Conservation (phyloP, 53 echinoderm and acorn worm genomes). For the Patiria pectinifera region DNA sequence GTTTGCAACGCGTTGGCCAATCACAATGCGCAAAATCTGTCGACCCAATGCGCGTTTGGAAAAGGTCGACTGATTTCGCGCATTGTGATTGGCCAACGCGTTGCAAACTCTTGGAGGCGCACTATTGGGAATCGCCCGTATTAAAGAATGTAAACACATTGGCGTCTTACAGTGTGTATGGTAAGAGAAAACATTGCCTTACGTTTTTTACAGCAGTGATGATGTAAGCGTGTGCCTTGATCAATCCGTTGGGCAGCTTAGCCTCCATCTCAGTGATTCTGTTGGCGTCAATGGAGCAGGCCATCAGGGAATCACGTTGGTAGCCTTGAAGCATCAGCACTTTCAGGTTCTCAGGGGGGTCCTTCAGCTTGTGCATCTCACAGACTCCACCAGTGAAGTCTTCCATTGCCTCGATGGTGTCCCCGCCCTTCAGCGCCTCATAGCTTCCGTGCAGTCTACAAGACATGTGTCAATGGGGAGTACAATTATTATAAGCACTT, state of each 20-base stretch:
- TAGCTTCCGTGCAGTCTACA: constrained; percentile 90
- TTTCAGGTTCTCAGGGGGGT: constrained; percentile 84
- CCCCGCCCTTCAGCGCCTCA: constrained; percentile 95
- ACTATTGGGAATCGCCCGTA: too few species aligned
- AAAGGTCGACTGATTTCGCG: too few species aligned
- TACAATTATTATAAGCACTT: too few species aligned
- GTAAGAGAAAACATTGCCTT: too few species aligned
- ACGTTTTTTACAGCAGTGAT: constrained; percentile 85
- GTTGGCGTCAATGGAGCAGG: constrained; percentile 88
- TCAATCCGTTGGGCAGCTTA: constrained; percentile 76
- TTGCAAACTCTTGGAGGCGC: too few species aligned
- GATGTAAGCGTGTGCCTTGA: constrained; percentile 95
- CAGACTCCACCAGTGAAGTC: constrained; percentile 98
- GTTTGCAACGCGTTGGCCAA: too few species aligned
- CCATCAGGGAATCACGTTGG: constrained; percentile 87
- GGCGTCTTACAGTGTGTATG: too few species aligned
- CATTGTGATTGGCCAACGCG: too few species aligned
- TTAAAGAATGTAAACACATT: too few species aligned
- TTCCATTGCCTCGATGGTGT: constrained; percentile 96
- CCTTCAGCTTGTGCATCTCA: constrained; percentile 79
- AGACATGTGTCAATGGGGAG: too few species aligned
- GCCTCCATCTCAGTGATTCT: constrained; percentile 74
- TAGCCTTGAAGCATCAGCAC: constrained; percentile 75
- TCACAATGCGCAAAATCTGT: too few species aligned
- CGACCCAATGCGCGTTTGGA: too few species aligned